Evolutionary conservation across 2,797 vertebrate species (phyloP).

Genomic region (Chelon labrosus): DNA sequence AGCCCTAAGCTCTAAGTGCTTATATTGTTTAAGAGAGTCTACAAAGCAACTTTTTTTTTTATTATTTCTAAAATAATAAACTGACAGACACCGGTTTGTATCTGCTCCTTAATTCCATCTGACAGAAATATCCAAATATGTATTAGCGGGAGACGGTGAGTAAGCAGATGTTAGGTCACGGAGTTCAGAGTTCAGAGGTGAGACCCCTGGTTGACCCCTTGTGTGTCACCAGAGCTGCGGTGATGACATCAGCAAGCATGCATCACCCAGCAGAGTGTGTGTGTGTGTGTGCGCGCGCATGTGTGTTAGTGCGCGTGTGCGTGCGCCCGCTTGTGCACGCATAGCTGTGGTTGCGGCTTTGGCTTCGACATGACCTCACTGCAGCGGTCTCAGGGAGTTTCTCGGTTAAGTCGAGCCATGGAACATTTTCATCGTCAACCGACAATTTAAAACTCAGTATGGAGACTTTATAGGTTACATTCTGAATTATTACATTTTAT

Average conservation of each 20-base stretch:
- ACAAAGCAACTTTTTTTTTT: background rate
- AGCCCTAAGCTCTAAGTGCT: slow-evolving; percentile 50
- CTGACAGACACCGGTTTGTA: background rate
- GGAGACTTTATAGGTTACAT: slow-evolving; percentile 72
- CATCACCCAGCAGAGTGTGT: slow-evolving; percentile 71
- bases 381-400: slow-evolving; percentile 75
- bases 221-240: slow-evolving; percentile 65
- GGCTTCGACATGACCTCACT: slow-evolving; percentile 77
- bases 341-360: slow-evolving; percentile 81
- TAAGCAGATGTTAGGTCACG: slow-evolving; percentile 57
- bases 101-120: background rate
- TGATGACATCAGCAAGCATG: slow-evolving; percentile 79
- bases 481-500: slow-evolving; percentile 77
- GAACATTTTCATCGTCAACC: slow-evolving; percentile 78
- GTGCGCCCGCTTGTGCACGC: slow-evolving; percentile 66
- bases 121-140: slow-evolving; percentile 14
- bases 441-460: slow-evolving; percentile 74
- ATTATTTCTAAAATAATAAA: background rate
- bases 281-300: slow-evolving; percentile 69
- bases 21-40: slow-evolving; percentile 31
- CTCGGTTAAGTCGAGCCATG: slow-evolving; percentile 73
- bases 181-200: slow-evolving; percentile 72
- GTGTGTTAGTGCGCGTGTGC: slow-evolving; percentile 68
- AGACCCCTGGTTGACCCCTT: slow-evolving; percentile 73
- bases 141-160: slow-evolving; percentile 22